Evolutionary conservation across 2,113 vertebrate genomes (phyloP), one percentile per base, ranked within the genome.

Genomic region (Agapornis roseicollis): DNA sequence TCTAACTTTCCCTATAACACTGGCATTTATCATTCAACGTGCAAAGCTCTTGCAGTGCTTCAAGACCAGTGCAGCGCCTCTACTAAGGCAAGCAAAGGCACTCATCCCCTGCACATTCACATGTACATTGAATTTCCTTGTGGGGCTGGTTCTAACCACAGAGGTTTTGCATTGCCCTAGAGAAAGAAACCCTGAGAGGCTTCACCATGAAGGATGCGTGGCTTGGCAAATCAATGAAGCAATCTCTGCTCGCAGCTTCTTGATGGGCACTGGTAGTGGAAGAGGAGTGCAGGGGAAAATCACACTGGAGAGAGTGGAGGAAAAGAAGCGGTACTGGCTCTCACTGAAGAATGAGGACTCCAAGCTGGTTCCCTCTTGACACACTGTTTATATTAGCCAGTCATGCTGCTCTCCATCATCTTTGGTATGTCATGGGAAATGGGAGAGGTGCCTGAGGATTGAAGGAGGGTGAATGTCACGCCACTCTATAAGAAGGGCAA

Each of bases 371-470:
- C 60, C 56, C 19, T 39, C 73, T 86, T 77, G 77, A 71, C 82
- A 69, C 11, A 20, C 33, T 95, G 69, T 94, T 95, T 92, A 24
- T 53, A 73, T 83, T 93, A 90, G 46, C 64, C 44, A 58, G 46
- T 35, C n/a, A 31, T 46, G 19, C 63, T n/a, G n/a, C n/a, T n/a
- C n/a, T n/a, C n/a, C n/a, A n/a, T n/a, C n/a, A n/a, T n/a, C n/a
- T n/a, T n/a, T n/a, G n/a, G n/a, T n/a, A n/a, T n/a, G n/a, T n/a
- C n/a, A n/a, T n/a, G n/a, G n/a, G n/a, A n/a, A n/a, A n/a, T n/a
- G n/a, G n/a, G n/a, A n/a, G n/a, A n/a, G n/a, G n/a, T n/a, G n/a
- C n/a, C n/a, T n/a, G n/a, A n/a, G n/a, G n/a, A n/a, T n/a, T n/a
- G n/a, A n/a, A n/a, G n/a, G n/a, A n/a, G n/a, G n/a, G n/a, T n/a